Percentiles rank a stretch among this genome's conserved stretches.
phyloP scores from a whole-genome alignment of 2,888 invertebrate genomes.

The Apamea sordens region DNA sequence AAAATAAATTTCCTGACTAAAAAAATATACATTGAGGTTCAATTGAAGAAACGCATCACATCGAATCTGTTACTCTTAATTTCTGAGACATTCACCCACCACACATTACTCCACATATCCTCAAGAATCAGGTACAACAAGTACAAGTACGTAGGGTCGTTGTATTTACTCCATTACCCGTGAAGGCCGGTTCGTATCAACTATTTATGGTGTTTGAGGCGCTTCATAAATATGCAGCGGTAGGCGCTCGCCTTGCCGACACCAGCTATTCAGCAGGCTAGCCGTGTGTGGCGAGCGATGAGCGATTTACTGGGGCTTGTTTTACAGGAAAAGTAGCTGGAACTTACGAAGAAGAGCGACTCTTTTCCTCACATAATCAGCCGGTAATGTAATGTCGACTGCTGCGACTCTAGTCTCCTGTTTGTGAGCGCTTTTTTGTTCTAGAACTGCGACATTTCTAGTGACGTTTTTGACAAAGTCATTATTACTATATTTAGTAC shows the following conservation, averaged over 20 bases:
- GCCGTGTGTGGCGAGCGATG: slow-evolving; percentile 62
- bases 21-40: neutral
- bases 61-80: too few relatives aligned
- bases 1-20: neutral
- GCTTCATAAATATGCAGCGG: slow-evolving; percentile 91
- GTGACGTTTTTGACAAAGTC: neutral
- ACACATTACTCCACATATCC: neutral
- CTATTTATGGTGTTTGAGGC: slow-evolving; percentile 90
- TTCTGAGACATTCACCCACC: neutral
- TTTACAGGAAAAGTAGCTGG: neutral
- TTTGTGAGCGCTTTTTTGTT: neutral
- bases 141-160: slow-evolving; percentile 73
- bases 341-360: neutral
- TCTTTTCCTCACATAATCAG: too few relatives aligned
- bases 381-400: neutral
- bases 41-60: neutral
- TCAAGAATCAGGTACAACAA: slow-evolving; percentile 76
- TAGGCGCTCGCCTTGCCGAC: slow-evolving; percentile 90
- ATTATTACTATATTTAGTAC: neutral
- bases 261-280: slow-evolving; percentile 87
- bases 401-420: neutral
- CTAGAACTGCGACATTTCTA: neutral
- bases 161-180: slow-evolving; percentile 89
- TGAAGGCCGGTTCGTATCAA: slow-evolving; percentile 87
- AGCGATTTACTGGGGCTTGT: slow-evolving; percentile 56